Percentiles rank a stretch among this genome's conserved stretches.
These are phyloP conservation scores for Furcifer pardalis DNA, from an alignment of 2,797 vertebrate genomes.

Conservation along the genomic window DNA sequence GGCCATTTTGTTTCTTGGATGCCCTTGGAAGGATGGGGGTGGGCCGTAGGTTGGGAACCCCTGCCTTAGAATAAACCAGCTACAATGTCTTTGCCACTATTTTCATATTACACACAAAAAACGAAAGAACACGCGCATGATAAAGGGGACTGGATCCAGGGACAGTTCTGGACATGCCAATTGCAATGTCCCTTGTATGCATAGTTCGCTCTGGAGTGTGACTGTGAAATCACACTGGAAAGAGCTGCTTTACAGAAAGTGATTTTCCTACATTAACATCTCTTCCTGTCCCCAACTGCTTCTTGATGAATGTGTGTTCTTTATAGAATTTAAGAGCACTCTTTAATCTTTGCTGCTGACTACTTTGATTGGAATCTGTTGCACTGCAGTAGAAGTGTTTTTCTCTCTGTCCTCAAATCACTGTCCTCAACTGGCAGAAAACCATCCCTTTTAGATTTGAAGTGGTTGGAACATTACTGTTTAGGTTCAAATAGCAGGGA, in stretches of 20 bases:
- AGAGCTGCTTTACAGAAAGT: not conserved
- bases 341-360: not conserved
- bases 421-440: fast-evolving
- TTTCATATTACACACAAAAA: not conserved
- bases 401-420: not conserved
- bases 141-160: not conserved
- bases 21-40: too few relatives aligned
- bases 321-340: not conserved
- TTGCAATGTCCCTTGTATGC: too few relatives aligned
- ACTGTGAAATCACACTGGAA: not conserved
- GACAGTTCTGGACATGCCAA: too few relatives aligned
- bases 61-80: not conserved
- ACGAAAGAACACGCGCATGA: not conserved
- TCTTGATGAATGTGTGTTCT: not conserved
- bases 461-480: not conserved
- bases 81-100: not conserved
- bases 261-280: not conserved
- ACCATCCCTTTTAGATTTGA: fast-evolving
- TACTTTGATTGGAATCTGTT: not conserved
- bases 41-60: too few relatives aligned
- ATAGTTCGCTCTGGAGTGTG: not conserved
- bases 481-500: fast-evolving
- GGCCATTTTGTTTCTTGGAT: too few relatives aligned
- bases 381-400: not conserved
- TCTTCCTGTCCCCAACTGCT: not conserved